Conservation (phyloP, 2,888 invertebrate genomes). For the Dermolepida albohirtum region DNA sequence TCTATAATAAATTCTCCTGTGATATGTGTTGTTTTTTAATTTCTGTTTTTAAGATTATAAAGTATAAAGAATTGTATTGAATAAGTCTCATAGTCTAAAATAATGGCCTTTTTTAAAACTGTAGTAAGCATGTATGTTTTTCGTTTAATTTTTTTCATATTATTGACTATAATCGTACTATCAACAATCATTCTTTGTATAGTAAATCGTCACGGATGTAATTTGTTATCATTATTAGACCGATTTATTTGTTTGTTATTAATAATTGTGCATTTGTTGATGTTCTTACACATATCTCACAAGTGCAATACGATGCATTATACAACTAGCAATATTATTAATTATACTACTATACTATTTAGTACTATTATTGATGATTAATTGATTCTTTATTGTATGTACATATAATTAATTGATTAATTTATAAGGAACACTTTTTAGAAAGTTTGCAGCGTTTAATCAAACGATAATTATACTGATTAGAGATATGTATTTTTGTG, state of each 20-base stretch:
- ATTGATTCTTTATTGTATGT: constrained; percentile 45
- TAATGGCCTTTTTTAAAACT: neutral
- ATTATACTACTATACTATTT: constrained; percentile 44
- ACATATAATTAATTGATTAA: constrained; percentile 7
- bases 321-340: constrained; percentile 41
- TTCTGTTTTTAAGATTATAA: constrained; percentile 8
- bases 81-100: neutral
- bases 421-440: constrained; percentile 27
- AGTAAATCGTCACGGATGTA: constrained; percentile 1
- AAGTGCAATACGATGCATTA: constrained; percentile 53
- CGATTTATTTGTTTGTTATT: constrained; percentile 31
- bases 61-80: neutral
- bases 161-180: neutral
- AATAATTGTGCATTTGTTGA: constrained; percentile 42
- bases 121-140: neutral
- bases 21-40: constrained; percentile 6
- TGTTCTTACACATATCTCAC: constrained; percentile 56
- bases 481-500: constrained; percentile 60
- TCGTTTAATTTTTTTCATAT: neutral
- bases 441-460: constrained; percentile 24
- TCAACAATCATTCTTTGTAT: constrained; percentile 3
- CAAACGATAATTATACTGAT: constrained; percentile 38
- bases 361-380: constrained; percentile 50
- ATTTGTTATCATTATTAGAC: constrained; percentile 4
- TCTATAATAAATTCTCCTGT: constrained; percentile 15